Conservation (phyloP, 1,140 invertebrate species). For the Theocolax elegans region DNA sequence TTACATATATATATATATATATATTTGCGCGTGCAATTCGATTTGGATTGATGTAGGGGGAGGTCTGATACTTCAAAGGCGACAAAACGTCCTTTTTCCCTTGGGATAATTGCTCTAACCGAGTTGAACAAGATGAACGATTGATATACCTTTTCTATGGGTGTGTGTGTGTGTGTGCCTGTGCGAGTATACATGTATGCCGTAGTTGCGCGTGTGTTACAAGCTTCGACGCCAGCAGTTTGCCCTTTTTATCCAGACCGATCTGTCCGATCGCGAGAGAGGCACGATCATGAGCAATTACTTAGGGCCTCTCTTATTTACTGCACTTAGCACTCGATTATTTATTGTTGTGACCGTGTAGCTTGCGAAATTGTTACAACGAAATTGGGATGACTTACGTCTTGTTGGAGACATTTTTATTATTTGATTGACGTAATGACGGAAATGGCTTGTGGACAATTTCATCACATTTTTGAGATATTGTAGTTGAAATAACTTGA, state of each 20-base stretch:
- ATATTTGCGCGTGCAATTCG: background rate
- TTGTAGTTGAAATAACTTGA: too few relatives aligned
- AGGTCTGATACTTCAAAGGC: constrained; percentile 6
- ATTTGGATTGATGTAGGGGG: constrained; percentile 12
- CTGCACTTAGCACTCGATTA: background rate
- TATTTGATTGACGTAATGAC: too few relatives aligned
- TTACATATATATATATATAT: too few relatives aligned
- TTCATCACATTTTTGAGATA: too few relatives aligned
- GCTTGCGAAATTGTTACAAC: too few relatives aligned
- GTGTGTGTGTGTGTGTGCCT: background rate
- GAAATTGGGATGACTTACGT: too few relatives aligned
- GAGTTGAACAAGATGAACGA: constrained; percentile 10
- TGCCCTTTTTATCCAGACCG: background rate
- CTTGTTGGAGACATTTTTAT: too few relatives aligned
- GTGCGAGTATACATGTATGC: background rate
- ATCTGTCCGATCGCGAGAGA: constrained; percentile 12
- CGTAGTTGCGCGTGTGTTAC: too few relatives aligned
- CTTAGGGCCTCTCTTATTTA: background rate
- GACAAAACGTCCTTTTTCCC: constrained; percentile 22
- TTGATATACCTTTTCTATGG: background rate
- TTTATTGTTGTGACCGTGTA: too few relatives aligned
- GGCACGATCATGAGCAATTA: background rate
- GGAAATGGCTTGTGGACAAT: too few relatives aligned
- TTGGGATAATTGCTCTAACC: constrained; percentile 27
- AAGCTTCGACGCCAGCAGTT: background rate